Evolutionary conservation across 2,113 vertebrate species (phyloP).

Genomic region (Brienomyrus brachyistius): DNA sequence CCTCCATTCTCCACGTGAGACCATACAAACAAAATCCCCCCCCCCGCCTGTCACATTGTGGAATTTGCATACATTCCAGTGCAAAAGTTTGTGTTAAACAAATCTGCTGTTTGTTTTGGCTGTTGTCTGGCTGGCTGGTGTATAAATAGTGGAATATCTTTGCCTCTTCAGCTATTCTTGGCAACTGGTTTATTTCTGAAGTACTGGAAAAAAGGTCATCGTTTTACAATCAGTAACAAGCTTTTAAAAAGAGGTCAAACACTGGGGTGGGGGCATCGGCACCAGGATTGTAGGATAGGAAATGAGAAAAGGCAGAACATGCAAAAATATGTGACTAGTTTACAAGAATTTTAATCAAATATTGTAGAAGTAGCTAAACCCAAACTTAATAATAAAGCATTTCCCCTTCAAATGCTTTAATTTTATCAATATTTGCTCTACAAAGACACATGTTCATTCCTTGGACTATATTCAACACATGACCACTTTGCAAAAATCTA

Average conservation of each 20-base stretch:
- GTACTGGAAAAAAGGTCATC: neutral
- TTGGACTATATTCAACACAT: neutral
- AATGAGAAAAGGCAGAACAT: neutral
- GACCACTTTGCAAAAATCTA: neutral
- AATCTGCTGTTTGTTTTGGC: neutral
- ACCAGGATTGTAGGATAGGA: neutral
- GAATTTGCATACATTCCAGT: neutral
- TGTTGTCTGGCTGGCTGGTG: neutral
- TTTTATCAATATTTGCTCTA: neutral
- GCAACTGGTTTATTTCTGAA: neutral
- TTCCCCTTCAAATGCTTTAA: neutral
- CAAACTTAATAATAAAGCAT: neutral
- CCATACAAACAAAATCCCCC: neutral
- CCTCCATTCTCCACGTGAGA: neutral
- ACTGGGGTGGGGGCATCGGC: neutral
- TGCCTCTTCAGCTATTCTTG: neutral
- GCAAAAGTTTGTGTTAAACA: neutral
- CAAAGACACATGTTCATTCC: neutral
- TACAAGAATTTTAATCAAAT: neutral
- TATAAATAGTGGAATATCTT: neutral
- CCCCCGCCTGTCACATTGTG: neutral
- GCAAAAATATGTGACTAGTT: neutral
- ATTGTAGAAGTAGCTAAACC: neutral
- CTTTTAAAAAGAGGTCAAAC: neutral
- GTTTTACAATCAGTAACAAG: neutral